Evolutionary conservation across 2,888 invertebrate genomes (phyloP), one percentile per base, ranked within the genome.

Genomic region (Tipula vernalis): DNA sequence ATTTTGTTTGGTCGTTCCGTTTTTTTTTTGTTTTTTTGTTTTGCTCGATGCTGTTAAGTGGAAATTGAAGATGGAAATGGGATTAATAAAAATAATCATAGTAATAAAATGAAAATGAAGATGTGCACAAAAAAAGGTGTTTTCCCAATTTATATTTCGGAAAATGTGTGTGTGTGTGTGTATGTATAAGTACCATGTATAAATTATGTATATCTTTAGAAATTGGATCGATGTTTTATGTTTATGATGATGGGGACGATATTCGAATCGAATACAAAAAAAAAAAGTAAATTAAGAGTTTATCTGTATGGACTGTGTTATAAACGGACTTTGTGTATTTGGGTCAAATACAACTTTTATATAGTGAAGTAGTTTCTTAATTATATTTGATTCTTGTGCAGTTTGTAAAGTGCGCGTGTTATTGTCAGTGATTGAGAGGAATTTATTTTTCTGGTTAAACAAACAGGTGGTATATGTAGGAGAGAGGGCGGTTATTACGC

Each of bases 31-130:
- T 39, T 39, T 39, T 6, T n/a, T 8, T 10, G 71, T 71, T 71
- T n/a, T n/a, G n/a, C 51, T 51, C 51, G 51, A 71, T 71, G 71
- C n/a, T 51, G 71, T 71, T 71, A 71, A 71, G 71, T 71, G 71
- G 71, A 28, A 71, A 71, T 28, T 71, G 71, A 71, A 71, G 71
- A 18, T 71, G 71, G 71, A 71, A 71, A 71, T 71, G 71, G 71
- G 71, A 71, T 71, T 71, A 71, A 71, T 71, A 71, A 71, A 71
- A 71, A 71, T 71, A 71, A 71, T 71, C 71, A 71, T 71, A 71
- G 28, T 71, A 71, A 71, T 71, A 71, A 71, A 71, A 71, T 57
- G 57, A 57, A 57, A 51, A 57, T 71, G 71, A 57, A 28, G 71
- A 71, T 71, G 71, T 71, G 71, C 12, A 18, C 71, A 71, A 71